Percentiles rank a stretch among this genome's conserved stretches.
Conservation (phyloP, 2,113 vertebrate species). For the Antechinus stuartii region DNA sequence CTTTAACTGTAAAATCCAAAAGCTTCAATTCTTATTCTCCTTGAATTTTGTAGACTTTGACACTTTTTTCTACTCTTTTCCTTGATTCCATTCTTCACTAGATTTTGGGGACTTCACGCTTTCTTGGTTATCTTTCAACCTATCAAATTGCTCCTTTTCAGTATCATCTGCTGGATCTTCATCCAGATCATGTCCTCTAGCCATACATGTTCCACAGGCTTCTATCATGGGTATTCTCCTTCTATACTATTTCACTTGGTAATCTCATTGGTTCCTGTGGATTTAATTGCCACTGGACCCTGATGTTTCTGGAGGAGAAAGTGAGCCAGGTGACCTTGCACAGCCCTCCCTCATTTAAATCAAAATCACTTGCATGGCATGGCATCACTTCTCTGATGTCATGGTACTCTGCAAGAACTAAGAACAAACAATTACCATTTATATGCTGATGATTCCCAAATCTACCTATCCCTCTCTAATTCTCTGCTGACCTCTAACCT, state of each 20-base stretch:
- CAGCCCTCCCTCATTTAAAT: too few relatives aligned
- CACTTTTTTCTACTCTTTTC: not conserved
- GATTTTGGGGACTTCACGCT: not conserved
- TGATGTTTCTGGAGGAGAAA: too few relatives aligned
- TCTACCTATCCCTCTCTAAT: not conserved
- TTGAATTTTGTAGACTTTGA: not conserved
- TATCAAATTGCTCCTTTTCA: not conserved
- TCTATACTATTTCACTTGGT: not conserved
- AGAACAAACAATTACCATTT: not conserved
- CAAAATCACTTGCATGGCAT: too few relatives aligned
- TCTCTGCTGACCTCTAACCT: not conserved
- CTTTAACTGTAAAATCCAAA: not conserved
- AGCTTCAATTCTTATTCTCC: not conserved
- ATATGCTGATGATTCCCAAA: not conserved
- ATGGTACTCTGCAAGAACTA: too few relatives aligned
- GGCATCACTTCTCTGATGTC: too few relatives aligned
- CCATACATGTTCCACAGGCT: not conserved
- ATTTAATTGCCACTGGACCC: not conserved
- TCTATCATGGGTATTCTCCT: not conserved
- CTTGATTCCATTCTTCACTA: not conserved
- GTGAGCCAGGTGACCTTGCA: too few relatives aligned
- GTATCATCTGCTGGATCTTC: not conserved
- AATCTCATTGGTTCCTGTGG: not conserved
- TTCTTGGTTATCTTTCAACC: not conserved
- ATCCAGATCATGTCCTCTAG: not conserved